Evolutionary conservation across 2,797 vertebrate species (phyloP).

Genomic region (Acrossocheilus wenchowensis): DNA sequence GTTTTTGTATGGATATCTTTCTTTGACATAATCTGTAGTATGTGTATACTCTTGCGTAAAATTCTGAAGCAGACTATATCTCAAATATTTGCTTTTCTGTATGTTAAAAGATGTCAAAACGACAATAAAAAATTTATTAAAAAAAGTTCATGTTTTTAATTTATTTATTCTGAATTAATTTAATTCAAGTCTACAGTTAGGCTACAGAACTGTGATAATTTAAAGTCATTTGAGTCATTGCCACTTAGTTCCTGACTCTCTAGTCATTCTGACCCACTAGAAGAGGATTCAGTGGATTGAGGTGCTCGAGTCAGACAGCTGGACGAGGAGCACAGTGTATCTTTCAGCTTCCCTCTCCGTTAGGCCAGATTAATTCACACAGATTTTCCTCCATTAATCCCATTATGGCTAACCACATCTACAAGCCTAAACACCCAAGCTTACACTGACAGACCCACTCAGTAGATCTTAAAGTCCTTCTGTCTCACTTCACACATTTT

Average conservation of each 20-base stretch:
- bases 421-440: constrained; percentile 50
- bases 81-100: no score
- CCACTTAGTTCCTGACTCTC: constrained; percentile 20
- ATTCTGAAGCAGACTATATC: no score
- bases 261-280: constrained; percentile 18
- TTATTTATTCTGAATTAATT: not conserved
- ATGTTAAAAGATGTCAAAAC: no score
- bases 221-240: not conserved
- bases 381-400: constrained; percentile 66
- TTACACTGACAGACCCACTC: constrained; percentile 23
- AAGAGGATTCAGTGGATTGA: constrained; percentile 19
- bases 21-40: no score
- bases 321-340: constrained; percentile 43
- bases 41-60: no score
- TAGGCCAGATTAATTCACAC: constrained; percentile 64
- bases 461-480: constrained; percentile 10
- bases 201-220: not conserved
- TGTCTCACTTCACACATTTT: not conserved
- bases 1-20: no score
- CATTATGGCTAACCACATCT: constrained; percentile 60
- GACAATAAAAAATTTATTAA: no score
- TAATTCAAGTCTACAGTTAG: not conserved
- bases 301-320: constrained; percentile 42
- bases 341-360: constrained; percentile 53
- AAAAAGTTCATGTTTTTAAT: not conserved